Conservation (phyloP, 2,113 vertebrate genomes). For the Nanorana parkeri region DNA sequence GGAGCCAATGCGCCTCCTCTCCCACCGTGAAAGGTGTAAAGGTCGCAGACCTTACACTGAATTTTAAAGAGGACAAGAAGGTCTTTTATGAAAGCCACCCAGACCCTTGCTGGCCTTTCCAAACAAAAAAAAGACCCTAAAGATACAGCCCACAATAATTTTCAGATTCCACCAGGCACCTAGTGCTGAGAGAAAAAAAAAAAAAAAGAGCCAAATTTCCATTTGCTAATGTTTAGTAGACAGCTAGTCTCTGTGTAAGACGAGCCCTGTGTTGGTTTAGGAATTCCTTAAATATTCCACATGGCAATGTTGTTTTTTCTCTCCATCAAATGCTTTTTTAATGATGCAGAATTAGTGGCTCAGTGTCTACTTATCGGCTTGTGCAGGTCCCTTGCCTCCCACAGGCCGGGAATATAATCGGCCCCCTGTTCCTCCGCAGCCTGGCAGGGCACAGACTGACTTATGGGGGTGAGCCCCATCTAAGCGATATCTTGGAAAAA, state of each 20-base stretch:
- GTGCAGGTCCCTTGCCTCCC: conserved; percentile 4
- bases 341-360: conserved; percentile 35
- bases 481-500: conserved; percentile 26
- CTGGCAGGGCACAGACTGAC: not conserved
- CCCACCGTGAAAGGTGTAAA: conserved; percentile 59
- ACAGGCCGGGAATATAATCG: conserved; percentile 3
- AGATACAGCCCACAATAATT: conserved; percentile 41
- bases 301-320: conserved; percentile 35
- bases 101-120: conserved; percentile 51
- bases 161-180: conserved; percentile 33
- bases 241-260: conserved; percentile 40
- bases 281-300: conserved; percentile 49
- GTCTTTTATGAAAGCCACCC: conserved; percentile 60
- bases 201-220: conserved; percentile 43
- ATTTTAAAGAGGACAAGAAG: conserved; percentile 63
- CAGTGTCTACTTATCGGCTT: conserved; percentile 36
- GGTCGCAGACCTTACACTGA: conserved; percentile 62
- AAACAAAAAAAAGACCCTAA: conserved; percentile 31
- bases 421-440: not conserved
- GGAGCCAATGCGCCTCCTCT: conserved; percentile 55
- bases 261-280: conserved; percentile 48
- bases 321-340: conserved; percentile 30
- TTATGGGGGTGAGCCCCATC: conserved; percentile 6
- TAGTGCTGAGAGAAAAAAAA: conserved; percentile 22
- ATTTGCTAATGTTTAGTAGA: conserved; percentile 40